Base-by-base conservation (phyloP, 2,888 invertebrate species). In the Arge pagana region DNA sequence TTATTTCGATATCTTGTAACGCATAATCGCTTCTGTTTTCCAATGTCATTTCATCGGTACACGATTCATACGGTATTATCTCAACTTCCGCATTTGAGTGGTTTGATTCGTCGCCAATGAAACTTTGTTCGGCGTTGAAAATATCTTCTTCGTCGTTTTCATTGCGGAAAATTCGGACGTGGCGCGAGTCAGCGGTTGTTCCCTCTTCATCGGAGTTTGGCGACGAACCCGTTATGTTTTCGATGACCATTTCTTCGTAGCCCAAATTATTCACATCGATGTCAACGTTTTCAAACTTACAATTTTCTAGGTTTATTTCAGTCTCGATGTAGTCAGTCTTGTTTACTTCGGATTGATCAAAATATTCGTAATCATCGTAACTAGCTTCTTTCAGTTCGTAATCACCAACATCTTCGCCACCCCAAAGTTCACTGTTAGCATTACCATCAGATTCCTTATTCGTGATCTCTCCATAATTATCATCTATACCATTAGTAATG, bases 261-360 rank as follows among this genome's bases (percentile, higher is more conserved):
- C 11, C 13, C 16, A 41, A 18, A 3, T 24, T 11, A 18, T 23
- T 23, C n/a, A 42, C 28, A 21, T 18, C 45, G 4, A 33, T 24
- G 16, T 45, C 33, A 13, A 33, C 33, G 6, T 33, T 33, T 13
- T n/a, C 45, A 45, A 45, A 45, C 15, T 33, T 35, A 11, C 31
- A 23, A 35, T 35, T 45, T 16, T 31, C 23, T 45, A 45, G 15
- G 35, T 13, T 49, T 61, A 66, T 59, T 61, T 72, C 69, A 71
- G 72, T 72, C 69, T 71, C 70, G 61, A 59, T 56, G 36, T 59
- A 59, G 28, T 73, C 73, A 72, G 73, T 73, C 72, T 72, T 72
- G 56, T 61, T 51, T 43, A 53, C 57, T 13, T 58, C 60, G 62
- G 68, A 62, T 62, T 69, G 64, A 54, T 66, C 59, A 39, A 58